phyloP scores from a whole-genome alignment of 2,888 invertebrate genomes.

The Cataglyphis cursor region DNA sequence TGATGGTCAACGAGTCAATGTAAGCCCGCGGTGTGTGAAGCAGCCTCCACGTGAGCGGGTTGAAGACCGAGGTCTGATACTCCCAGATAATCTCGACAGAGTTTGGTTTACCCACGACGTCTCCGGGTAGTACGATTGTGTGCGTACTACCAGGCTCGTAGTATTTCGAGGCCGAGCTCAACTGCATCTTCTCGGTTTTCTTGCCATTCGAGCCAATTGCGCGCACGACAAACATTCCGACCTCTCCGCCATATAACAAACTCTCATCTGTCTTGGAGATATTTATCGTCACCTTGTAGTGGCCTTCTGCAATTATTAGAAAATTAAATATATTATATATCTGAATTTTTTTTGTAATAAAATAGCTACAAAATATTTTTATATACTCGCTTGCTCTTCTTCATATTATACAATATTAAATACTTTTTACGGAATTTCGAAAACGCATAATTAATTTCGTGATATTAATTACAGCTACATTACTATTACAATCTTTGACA shows the following conservation, averaged over 20 bases:
- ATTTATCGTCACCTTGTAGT: slow-evolving; percentile 92
- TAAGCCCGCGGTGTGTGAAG: slow-evolving; percentile 92
- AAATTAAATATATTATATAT: neutral
- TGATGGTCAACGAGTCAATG: slow-evolving; percentile 91
- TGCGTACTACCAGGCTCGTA: slow-evolving; percentile 92
- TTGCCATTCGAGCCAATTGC: slow-evolving; percentile 90
- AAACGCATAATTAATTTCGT: neutral
- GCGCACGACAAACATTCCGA: slow-evolving; percentile 91
- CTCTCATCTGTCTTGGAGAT: slow-evolving; percentile 92
- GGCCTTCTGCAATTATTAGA: slow-evolving; percentile 90
- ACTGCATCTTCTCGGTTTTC: slow-evolving; percentile 89
- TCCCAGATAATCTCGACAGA: slow-evolving; percentile 93
- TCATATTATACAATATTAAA: too few species aligned
- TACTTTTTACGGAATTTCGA: too few species aligned
- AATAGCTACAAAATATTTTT: neutral
- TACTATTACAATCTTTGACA: neutral
- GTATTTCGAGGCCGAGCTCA: slow-evolving; percentile 88
- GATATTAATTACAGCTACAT: neutral
- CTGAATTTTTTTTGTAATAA: neutral
- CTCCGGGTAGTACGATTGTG: slow-evolving; percentile 90
- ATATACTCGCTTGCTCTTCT: neutral
- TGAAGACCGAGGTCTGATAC: slow-evolving; percentile 92
- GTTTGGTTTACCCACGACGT: slow-evolving; percentile 90
- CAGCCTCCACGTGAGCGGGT: slow-evolving; percentile 94
- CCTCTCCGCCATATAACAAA: slow-evolving; percentile 92